A percentile compares a stretch with the other conserved stretches of the same genome.
These are phyloP conservation scores for Fabriciana adippe DNA, from an alignment of 2,888 invertebrate species.

Conservation along the genomic window DNA sequence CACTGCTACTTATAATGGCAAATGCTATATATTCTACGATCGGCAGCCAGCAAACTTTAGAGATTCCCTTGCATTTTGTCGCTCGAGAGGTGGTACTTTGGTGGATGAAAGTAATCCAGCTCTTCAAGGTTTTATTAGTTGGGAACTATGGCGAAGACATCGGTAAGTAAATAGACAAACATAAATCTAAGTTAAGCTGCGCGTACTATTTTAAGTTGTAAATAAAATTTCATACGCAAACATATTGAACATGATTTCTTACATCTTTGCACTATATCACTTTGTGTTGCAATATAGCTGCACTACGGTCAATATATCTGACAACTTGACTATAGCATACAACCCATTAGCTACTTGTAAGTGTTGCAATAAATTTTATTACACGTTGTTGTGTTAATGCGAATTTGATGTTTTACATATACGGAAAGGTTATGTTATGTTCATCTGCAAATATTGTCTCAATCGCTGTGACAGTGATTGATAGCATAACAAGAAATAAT, in stretches of 20 bases:
- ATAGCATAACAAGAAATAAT: conserved; percentile 21
- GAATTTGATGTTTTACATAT: conserved; percentile 47
- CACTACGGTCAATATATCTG: not conserved
- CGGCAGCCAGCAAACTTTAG: conserved; percentile 90
- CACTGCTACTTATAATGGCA: conserved; percentile 96
- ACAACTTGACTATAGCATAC: not conserved
- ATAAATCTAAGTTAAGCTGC: conserved; percentile 5
- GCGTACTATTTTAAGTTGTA: not conserved
- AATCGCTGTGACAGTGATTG: conserved; percentile 41
- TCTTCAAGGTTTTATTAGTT: conserved; percentile 95
- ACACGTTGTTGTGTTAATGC: conserved; percentile 43
- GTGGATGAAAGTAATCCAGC: conserved; percentile 97
- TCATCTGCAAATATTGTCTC: conserved; percentile 36
- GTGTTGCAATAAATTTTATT: conserved; percentile 8
- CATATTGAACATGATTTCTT: not conserved
- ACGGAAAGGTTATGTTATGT: conserved; percentile 35
- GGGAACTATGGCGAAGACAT: conserved; percentile 96
- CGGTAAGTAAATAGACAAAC: conserved; percentile 72
- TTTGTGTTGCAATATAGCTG: not conserved
- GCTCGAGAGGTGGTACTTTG: conserved; percentile 90
- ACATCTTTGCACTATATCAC: not conserved
- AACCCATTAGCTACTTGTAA: not conserved
- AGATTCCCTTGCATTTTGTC: conserved; percentile 91
- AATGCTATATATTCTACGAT: conserved; percentile 97
- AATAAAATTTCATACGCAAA: not conserved